Conservation (phyloP, 2,888 invertebrate genomes). For the Agrochola litura region DNA sequence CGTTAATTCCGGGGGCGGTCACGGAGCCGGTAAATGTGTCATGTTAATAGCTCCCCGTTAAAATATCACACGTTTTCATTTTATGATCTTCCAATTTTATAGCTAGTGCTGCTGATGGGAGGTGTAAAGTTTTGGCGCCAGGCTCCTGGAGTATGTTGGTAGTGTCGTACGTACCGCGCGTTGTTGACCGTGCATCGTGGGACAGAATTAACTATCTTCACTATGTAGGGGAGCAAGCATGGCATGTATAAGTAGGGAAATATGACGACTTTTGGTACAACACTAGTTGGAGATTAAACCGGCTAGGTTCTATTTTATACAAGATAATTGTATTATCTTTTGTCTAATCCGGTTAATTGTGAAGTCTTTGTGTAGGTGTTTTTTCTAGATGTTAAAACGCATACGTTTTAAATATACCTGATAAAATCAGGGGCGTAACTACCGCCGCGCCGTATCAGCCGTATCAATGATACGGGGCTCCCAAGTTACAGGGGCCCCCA, state of each 20-base stretch:
- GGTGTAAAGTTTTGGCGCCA: slow-evolving; percentile 48
- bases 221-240: slow-evolving; percentile 10
- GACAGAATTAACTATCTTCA: slow-evolving; percentile 39
- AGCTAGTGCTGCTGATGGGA: slow-evolving; percentile 67
- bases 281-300: background rate
- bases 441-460: too few species aligned
- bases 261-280: slow-evolving; percentile 29
- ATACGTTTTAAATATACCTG: background rate
- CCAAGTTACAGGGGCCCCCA: too few species aligned
- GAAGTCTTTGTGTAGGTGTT: background rate
- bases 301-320: slow-evolving; percentile 8
- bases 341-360: background rate
- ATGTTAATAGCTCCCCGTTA: slow-evolving; percentile 80
- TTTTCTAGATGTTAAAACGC: background rate
- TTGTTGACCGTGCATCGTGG: slow-evolving; percentile 16
- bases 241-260: slow-evolving; percentile 22
- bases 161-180: background rate
- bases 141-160: slow-evolving; percentile 29
- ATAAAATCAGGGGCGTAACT: background rate
- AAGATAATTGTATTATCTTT: slow-evolving; percentile 4
- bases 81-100: slow-evolving; percentile 82
- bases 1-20: slow-evolving; percentile 78
- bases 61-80: slow-evolving; percentile 81
- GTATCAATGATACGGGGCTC: too few species aligned
- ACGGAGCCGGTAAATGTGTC: slow-evolving; percentile 81